Evolutionary conservation across 2,113 vertebrate species (phyloP).

Genomic region (Micromys minutus): DNA sequence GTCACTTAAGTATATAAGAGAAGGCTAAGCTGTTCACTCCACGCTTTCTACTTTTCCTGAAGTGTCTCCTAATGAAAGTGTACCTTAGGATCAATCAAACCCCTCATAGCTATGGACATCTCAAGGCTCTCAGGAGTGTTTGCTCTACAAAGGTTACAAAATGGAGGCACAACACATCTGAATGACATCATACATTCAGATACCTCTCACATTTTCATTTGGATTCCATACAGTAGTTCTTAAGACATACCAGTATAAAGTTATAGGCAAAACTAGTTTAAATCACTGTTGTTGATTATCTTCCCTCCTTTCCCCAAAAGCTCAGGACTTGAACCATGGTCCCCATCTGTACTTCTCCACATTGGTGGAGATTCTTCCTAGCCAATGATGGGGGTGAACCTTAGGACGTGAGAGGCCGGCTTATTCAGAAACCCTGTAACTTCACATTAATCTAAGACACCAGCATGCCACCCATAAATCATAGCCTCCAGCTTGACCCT

Average conservation of each 20-base stretch:
- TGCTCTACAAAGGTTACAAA: not conserved
- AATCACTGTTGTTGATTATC: not conserved
- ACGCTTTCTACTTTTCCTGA: not conserved
- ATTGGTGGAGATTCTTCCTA: not conserved
- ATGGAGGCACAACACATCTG: not conserved
- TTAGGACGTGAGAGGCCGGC: not conserved
- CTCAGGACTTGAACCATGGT: not conserved
- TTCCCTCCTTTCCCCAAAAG: not conserved
- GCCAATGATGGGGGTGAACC: not conserved
- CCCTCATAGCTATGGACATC: not conserved
- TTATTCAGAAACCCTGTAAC: not conserved
- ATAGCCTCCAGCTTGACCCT: not conserved
- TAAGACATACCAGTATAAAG: not conserved
- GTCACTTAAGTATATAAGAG: not conserved
- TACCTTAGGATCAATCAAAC: not conserved
- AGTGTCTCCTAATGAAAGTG: conserved; percentile 18
- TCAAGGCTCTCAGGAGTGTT: conserved; percentile 15
- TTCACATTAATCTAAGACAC: not conserved
- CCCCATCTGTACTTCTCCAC: not conserved
- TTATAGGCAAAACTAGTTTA: not conserved
- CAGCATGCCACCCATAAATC: not conserved
- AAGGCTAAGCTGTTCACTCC: not conserved
- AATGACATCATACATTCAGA: not conserved
- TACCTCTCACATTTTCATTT: not conserved
- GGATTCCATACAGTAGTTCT: not conserved